Conservation (phyloP, 2,797 vertebrate genomes). For the Phrynocephalus forsythii region DNA sequence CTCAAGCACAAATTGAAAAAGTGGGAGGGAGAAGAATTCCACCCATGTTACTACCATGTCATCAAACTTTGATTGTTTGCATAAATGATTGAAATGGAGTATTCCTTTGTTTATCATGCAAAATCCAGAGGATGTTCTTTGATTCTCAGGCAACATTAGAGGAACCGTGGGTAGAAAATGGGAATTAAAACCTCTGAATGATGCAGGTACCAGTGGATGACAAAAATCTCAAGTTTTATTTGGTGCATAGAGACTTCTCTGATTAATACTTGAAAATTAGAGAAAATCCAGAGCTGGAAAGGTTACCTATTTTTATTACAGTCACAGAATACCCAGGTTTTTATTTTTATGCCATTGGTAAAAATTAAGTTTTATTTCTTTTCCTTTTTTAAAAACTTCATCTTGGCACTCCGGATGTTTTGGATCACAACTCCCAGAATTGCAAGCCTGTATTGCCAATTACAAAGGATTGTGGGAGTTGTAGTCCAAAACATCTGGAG, state of each 20-base stretch:
- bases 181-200: neutral
- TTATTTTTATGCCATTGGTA: too few relatives aligned
- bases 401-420: too few relatives aligned
- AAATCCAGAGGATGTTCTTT: neutral
- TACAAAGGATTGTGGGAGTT: too few relatives aligned
- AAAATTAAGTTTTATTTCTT: too few relatives aligned
- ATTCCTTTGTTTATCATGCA: conserved; percentile 7
- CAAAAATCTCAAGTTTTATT: neutral
- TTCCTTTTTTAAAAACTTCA: too few relatives aligned
- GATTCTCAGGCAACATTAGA: neutral
- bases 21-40: neutral
- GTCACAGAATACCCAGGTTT: too few relatives aligned
- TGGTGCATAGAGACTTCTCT: neutral
- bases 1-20: conserved; percentile 9
- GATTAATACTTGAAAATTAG: neutral
- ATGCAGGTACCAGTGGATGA: neutral
- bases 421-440: too few relatives aligned
- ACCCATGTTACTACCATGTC: neutral
- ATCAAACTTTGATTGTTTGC: neutral
- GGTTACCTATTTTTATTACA: too few relatives aligned
- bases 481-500: too few relatives aligned
- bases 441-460: too few relatives aligned
- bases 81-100: conserved; percentile 6
- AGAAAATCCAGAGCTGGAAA: too few relatives aligned
- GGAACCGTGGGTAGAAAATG: too few relatives aligned